These are phyloP conservation scores for Eucidaris tribuloides DNA, from an alignment of 35 echinoderm and acorn worm genomes.

Conservation along the genomic window DNA sequence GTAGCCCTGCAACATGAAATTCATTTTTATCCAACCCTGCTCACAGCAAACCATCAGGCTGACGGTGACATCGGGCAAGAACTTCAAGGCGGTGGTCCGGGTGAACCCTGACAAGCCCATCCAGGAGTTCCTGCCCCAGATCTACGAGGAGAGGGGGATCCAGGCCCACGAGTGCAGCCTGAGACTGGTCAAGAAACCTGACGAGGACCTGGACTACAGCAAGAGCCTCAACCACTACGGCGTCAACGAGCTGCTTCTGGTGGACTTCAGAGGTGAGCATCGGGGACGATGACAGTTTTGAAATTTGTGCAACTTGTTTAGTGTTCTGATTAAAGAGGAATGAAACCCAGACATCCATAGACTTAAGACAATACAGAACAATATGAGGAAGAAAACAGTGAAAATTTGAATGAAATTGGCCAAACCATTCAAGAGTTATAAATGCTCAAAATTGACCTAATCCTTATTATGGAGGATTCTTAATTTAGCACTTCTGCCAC, in stretches of 20 bases:
- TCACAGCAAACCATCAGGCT: constrained; percentile 62
- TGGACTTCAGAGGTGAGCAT: constrained; percentile 54
- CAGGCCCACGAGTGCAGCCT: constrained; percentile 29
- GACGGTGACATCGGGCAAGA: constrained; percentile 64
- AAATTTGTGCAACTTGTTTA: too few relatives aligned
- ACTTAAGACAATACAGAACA: too few relatives aligned
- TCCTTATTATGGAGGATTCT: too few relatives aligned
- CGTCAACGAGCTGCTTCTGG: constrained; percentile 58
- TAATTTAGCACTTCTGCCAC: too few relatives aligned
- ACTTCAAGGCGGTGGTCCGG: constrained; percentile 69
- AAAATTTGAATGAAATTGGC: too few relatives aligned
- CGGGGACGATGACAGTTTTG: too few relatives aligned
- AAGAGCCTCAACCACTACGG: constrained; percentile 55
- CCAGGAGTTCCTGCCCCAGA: constrained; percentile 57
- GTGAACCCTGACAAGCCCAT: constrained; percentile 71
- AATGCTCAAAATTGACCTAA: too few relatives aligned
- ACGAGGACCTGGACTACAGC: constrained; percentile 43
- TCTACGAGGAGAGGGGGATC: constrained; percentile 77
- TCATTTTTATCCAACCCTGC: neutral
- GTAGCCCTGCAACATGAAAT: too few relatives aligned
- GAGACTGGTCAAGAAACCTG: constrained; percentile 43
- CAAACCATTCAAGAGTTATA: too few relatives aligned
- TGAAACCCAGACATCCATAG: too few relatives aligned
- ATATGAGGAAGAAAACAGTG: too few relatives aligned
- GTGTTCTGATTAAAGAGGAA: too few relatives aligned